Conservation (phyloP, 2,888 invertebrate genomes). For the Amiota mariae region DNA sequence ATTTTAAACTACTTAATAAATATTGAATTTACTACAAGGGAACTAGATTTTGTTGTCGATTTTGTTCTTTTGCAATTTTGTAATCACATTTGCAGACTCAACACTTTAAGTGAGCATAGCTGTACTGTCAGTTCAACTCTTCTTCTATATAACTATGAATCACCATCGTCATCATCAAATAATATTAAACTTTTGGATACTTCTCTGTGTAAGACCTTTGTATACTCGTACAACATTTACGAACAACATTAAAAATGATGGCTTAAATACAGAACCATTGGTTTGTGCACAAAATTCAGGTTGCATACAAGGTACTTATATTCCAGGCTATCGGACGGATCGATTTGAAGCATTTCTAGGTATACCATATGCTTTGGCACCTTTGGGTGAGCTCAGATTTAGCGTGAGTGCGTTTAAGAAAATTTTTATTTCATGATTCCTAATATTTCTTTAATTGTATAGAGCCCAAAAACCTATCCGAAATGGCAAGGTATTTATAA, state of each 20-base stretch:
- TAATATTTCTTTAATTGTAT: conserved; percentile 9
- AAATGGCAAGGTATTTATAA: conserved; percentile 58
- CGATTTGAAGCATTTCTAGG: conserved; percentile 71
- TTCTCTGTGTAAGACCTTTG: too few relatives aligned
- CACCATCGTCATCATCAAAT: background rate
- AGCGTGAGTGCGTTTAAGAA: conserved; percentile 57
- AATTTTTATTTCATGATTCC: background rate
- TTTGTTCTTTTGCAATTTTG: background rate
- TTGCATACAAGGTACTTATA: conserved; percentile 63
- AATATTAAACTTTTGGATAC: too few relatives aligned
- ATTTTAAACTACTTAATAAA: too few relatives aligned
- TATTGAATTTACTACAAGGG: too few relatives aligned
- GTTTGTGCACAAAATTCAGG: conserved; percentile 61
- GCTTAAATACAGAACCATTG: conserved; percentile 36
- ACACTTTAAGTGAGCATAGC: background rate
- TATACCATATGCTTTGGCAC: conserved; percentile 71
- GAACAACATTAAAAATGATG: too few relatives aligned
- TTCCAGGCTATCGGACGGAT: conserved; percentile 62
- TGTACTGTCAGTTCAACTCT: background rate
- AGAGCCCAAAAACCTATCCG: conserved; percentile 67
- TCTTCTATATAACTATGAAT: background rate
- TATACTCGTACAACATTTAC: too few relatives aligned
- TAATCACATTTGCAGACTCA: background rate
- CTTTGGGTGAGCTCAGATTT: conserved; percentile 68
- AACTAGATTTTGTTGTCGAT: too few relatives aligned